Evolutionary conservation across 1,140 invertebrate genomes (phyloP), one percentile per base, ranked within the genome.

Genomic region (Campoletis sonorensis): DNA sequence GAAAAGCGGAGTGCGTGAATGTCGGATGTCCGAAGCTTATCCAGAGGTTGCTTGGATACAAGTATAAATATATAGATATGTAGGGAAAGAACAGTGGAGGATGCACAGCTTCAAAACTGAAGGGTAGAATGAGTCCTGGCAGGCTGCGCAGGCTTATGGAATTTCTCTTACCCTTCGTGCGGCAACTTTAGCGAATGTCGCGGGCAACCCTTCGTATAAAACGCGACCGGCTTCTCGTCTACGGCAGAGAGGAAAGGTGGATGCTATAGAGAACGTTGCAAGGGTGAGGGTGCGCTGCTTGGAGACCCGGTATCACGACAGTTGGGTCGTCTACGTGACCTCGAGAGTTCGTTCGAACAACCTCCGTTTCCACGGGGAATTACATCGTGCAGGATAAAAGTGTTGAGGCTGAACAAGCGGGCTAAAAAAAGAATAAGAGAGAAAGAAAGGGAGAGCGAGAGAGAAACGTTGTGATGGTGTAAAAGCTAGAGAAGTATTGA

Each of bases 251-350:
- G 64, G n/a, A 68, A 13, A 27, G 27, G 27, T 33, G 64, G n/a
- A 64, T 23, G 58, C 21, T 4, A 68, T 1, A 30, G 40, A 27
- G 45, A 7, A 68, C 26, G 64, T 33, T 68, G 11, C 64, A 21
- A 64, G n/a, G n/a, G n/a, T n/a, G 33, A 21, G 70, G 8, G 71
- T 51, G 68, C 21, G 73, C 33, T 45, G 68, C 68, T 68, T 16
- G 51, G 68, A 76, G 49, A 80, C 37, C 54, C 61, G 79, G 75
- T 88, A 86, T 88, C 87, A 86, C 86, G 84, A 86, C 87, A 84
- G 88, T 89, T 88, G 86, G 87, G 86, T 88, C 86, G 84, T 84
- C 84, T 87, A 89, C 88, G 87, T 89, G 87, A 89, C 84, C 87
- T 15, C 85, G 64, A 85, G 86, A 87, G 83, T 84, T 88, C 82